Conservation (phyloP, 2,888 invertebrate genomes). For the Heteromurus nitidus region DNA sequence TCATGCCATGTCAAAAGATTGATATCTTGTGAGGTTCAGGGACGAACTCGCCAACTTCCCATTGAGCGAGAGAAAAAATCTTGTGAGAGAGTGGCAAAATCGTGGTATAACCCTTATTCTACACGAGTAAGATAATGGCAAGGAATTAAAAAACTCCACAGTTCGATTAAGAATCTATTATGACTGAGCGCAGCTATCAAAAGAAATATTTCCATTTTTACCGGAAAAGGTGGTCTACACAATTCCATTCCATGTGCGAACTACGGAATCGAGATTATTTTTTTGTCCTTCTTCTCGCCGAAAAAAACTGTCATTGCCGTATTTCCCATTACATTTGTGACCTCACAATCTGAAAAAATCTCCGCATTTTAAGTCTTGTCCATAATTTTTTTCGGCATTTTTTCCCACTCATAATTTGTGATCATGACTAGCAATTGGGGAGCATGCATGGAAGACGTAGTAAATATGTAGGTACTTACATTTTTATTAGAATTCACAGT, state of each 20-base stretch:
- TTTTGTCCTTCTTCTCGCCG: not conserved
- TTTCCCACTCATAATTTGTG: constrained; percentile 44
- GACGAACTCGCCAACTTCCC: no score
- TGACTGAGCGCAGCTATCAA: constrained; percentile 22
- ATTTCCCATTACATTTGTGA: constrained; percentile 48
- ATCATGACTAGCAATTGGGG: constrained; percentile 46
- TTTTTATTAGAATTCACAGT: constrained; percentile 52
- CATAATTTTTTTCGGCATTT: constrained; percentile 29
- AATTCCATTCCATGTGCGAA: no score
- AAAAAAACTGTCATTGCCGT: constrained; percentile 38
- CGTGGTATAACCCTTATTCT: no score
- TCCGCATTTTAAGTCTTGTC: constrained; percentile 42
- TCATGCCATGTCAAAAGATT: constrained; percentile 17
- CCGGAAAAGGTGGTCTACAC: no score
- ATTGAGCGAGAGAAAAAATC: no score
- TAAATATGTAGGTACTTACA: constrained; percentile 24
- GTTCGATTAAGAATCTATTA: constrained; percentile 47
- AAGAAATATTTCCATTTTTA: constrained; percentile 37
- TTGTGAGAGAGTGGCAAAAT: no score
- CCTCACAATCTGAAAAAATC: constrained; percentile 42
- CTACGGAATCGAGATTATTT: not conserved
- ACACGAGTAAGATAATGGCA: constrained; percentile 6
- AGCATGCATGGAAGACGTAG: constrained; percentile 23
- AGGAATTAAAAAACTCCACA: constrained; percentile 28
- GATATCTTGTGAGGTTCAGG: constrained; percentile 45